Conservation (phyloP, 2,113 vertebrate species). For the Peromyscus leucopus region DNA sequence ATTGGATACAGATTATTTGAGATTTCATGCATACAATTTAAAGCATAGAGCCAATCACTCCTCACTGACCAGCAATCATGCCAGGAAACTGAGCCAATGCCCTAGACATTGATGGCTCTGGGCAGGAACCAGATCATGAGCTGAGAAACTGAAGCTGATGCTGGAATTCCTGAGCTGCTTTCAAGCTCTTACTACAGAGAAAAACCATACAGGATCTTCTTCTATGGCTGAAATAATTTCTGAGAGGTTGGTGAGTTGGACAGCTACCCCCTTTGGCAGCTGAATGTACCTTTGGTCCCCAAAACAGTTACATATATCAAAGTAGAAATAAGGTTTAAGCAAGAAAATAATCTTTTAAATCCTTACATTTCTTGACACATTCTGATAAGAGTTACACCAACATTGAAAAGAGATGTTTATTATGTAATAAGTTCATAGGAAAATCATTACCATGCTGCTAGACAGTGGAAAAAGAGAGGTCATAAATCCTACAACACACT, state of each 20-base stretch:
- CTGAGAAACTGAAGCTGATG: neutral
- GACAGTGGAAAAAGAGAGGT: neutral
- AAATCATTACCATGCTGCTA: neutral
- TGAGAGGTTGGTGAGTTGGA: accelerated
- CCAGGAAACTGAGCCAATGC: neutral
- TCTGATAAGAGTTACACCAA: neutral
- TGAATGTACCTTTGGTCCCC: neutral
- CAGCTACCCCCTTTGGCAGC: neutral
- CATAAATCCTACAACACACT: neutral
- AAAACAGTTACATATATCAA: neutral
- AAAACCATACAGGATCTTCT: accelerated
- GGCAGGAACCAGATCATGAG: no score
- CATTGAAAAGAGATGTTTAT: neutral
- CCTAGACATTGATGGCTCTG: neutral
- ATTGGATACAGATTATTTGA: neutral
- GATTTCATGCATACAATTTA: neutral
- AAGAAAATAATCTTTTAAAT: neutral
- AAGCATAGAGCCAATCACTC: neutral
- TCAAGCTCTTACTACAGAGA: neutral
- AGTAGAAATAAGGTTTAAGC: neutral
- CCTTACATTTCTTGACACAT: neutral
- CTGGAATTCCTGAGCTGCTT: neutral
- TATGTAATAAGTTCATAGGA: neutral
- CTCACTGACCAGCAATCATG: neutral
- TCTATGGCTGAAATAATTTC: neutral